Conservation (phyloP, 2,113 vertebrate species). For the Hystrix cristata region DNA sequence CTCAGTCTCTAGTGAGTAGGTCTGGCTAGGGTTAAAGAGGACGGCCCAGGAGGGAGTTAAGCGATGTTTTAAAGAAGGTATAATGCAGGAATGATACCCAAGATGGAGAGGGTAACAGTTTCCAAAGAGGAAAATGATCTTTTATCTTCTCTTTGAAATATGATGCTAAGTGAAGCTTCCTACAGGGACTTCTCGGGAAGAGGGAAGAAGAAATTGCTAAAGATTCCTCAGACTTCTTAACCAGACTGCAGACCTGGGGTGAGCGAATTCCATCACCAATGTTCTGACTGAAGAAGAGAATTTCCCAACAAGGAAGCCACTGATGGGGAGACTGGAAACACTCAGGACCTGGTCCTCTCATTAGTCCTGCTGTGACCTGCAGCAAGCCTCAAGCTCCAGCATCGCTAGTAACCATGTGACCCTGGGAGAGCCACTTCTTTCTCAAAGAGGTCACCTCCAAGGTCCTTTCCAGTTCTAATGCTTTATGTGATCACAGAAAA, state of each 20-base stretch:
- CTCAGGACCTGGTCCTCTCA: neutral
- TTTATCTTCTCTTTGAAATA: slow-evolving; percentile 24
- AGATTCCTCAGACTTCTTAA: neutral
- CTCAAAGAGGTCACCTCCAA: neutral
- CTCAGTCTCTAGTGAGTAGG: neutral
- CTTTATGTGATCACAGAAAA: neutral
- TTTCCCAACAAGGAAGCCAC: slow-evolving; percentile 6
- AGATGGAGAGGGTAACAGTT: neutral
- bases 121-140: slow-evolving; percentile 27
- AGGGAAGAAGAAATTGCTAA: neutral
- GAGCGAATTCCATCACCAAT: neutral
- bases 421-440: neutral
- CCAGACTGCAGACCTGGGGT: neutral
- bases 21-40: neutral
- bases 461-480: slow-evolving; percentile 27
- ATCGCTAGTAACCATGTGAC: neutral
- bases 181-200: neutral
- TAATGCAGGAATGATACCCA: neutral
- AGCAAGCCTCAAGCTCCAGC: neutral
- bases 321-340: neutral
- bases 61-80: neutral
- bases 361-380: neutral
- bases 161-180: neutral
- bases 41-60: neutral
- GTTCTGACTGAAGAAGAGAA: neutral